Base-by-base conservation (phyloP, 2,888 invertebrate genomes). In the Tinea semifulvella region DNA sequence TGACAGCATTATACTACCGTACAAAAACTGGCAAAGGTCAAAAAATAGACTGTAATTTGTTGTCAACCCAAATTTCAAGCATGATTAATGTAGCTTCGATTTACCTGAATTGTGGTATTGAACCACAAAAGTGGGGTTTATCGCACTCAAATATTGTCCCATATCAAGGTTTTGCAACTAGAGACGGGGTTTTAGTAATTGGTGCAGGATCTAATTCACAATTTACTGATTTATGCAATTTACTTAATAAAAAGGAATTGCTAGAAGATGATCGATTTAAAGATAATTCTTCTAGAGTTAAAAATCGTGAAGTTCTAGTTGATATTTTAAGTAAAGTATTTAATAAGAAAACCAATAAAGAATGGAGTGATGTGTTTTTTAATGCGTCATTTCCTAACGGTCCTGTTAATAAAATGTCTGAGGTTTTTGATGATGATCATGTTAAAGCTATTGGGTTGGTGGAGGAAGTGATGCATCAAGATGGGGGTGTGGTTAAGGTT, bases 71-170 rank as follows among this genome's bases (percentile, higher is more conserved):
- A 82, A 85, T 97, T 25, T 87, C 96, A 0, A 87, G 89, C 56
- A 83, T 98, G 63, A 92, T 94, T 16, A 96, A 98, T 63, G 84
- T 97, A 8, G 96, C 89, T 0, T 90, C 90, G 1, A 96, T 93
- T 70, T 98, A 92, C 68, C 75, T 98, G 19, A 98, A 98, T 66
- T 89, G 88, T 39, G 90, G 89, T 0, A 82, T 83, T 17, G 92
- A 94, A 56, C 91, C 90, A 0, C 76, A 83, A 47, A 83, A 93
- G 43, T 91, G 90, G 87, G 98, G 98, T n/a, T 96, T 96, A 0
- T 92, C 92, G 0, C 98, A 98, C 65, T 91, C 89, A 48, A 96
- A 93, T 61, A 89, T 98, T 48, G 98, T 98, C 0, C 98, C 98
- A 0, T 98, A 98, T 61, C 90, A 97, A 81, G 87, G 92, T 2